Evolutionary conservation across 2,113 vertebrate genomes (phyloP).

Genomic region (Microcebus murinus): DNA sequence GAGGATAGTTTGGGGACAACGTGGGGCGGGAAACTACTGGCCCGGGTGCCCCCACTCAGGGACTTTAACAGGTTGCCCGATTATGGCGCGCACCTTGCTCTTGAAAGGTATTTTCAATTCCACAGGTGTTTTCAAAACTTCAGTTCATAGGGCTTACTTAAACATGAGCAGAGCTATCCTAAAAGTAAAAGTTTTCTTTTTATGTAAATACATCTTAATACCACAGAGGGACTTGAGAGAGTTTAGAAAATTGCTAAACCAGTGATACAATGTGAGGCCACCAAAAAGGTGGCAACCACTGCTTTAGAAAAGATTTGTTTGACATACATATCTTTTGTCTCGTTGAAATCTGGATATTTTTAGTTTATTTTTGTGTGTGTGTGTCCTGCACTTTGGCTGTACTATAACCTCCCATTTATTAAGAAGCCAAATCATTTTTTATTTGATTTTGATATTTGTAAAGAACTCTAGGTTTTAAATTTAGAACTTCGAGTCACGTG

Average conservation of each 20-base stretch:
- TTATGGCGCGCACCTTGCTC: not conserved
- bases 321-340: not conserved
- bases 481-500: not conserved
- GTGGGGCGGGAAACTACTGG: not conserved
- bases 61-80: not conserved
- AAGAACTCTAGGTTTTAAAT: not conserved
- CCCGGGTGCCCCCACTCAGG: too few relatives aligned
- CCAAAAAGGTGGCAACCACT: not conserved
- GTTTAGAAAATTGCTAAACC: not conserved
- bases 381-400: too few relatives aligned
- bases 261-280: not conserved
- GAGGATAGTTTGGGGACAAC: not conserved
- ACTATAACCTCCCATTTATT: too few relatives aligned
- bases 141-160: not conserved
- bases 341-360: not conserved
- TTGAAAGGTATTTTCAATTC: not conserved
- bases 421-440: not conserved
- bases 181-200: not conserved
- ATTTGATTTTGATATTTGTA: not conserved
- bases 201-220: not conserved
- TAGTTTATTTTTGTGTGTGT: not conserved
- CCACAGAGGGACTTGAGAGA: not conserved
- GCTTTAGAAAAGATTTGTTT: constrained; percentile 7
- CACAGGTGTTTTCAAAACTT: not conserved
- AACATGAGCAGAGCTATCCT: not conserved